Percentiles rank a stretch among this genome's conserved stretches.
Conservation (phyloP, 2,888 invertebrate genomes). For the Gryllus longicercus region DNA sequence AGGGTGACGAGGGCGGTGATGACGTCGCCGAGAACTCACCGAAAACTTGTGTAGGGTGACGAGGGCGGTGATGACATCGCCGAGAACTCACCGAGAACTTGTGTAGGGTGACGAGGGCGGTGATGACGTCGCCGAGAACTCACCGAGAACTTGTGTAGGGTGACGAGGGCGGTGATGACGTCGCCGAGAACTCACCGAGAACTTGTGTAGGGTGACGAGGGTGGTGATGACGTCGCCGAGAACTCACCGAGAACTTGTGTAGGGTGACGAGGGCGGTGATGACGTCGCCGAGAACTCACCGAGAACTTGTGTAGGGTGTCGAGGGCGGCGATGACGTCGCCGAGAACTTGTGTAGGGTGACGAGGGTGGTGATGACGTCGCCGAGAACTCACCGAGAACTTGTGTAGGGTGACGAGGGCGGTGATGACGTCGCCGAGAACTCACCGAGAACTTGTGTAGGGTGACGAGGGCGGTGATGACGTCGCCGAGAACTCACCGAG, state of each 20-base stretch:
- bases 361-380: conserved; percentile 54
- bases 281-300: conserved; percentile 55
- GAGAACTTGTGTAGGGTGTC: conserved; percentile 56
- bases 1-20: conserved; percentile 54
- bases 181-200: conserved; percentile 56
- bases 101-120: conserved; percentile 54
- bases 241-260: conserved; percentile 56
- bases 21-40: conserved; percentile 55
- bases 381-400: conserved; percentile 56
- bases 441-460: conserved; percentile 57
- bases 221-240: conserved; percentile 55
- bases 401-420: conserved; percentile 55
- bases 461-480: conserved; percentile 54
- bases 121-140: conserved; percentile 54
- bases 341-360: conserved; percentile 56
- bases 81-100: conserved; percentile 56
- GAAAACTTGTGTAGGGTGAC: conserved; percentile 56
- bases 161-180: conserved; percentile 53
- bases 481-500: conserved; percentile 55
- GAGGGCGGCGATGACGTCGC: conserved; percentile 54
- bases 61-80: conserved; percentile 54
- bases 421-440: conserved; percentile 54
- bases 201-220: conserved; percentile 55
- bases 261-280: conserved; percentile 54
- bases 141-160: conserved; percentile 57